Evolutionary conservation across 2,888 invertebrate genomes (phyloP).

Genomic region (Tillus elongatus): DNA sequence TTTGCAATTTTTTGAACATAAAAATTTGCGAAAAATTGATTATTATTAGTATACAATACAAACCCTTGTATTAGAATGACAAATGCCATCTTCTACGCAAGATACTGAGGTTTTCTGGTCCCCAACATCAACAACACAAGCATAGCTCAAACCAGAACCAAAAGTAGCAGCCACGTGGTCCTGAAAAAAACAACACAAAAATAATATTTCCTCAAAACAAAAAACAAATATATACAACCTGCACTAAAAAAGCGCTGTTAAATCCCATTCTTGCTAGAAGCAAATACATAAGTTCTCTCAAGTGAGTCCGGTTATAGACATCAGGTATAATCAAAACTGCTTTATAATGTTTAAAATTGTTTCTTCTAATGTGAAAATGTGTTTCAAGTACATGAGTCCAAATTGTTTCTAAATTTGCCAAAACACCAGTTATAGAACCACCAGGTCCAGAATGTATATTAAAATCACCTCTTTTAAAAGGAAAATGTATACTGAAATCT

Average conservation of each 20-base stretch:
- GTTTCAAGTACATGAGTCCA: slow-evolving; percentile 75
- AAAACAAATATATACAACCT: slow-evolving; percentile 45
- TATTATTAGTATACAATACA: slow-evolving; percentile 5
- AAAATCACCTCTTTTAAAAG: slow-evolving; percentile 77
- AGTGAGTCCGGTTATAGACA: slow-evolving; percentile 75
- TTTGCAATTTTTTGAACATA: no score
- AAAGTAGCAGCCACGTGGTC: slow-evolving; percentile 82
- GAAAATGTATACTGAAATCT: slow-evolving; percentile 82
- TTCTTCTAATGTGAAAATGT: slow-evolving; percentile 63
- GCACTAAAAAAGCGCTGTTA: slow-evolving; percentile 73
- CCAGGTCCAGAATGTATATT: slow-evolving; percentile 77
- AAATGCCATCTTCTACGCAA: slow-evolving; percentile 94
- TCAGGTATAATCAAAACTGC: slow-evolving; percentile 85
- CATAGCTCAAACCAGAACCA: slow-evolving; percentile 74
- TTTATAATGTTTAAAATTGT: slow-evolving; percentile 66
- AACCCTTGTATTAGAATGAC: slow-evolving; percentile 75
- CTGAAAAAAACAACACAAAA: slow-evolving; percentile 39
- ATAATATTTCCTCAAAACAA: slow-evolving; percentile 13
- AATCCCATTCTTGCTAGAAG: slow-evolving; percentile 76
- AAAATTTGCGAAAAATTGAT: no score
- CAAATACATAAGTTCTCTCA: slow-evolving; percentile 75
- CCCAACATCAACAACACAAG: slow-evolving; percentile 91
- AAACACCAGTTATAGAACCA: slow-evolving; percentile 74
- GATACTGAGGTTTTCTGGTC: slow-evolving; percentile 93
- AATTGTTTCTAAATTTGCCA: slow-evolving; percentile 79